Conservation (phyloP, 2,888 invertebrate species). For the Drosophila diplacantha region DNA sequence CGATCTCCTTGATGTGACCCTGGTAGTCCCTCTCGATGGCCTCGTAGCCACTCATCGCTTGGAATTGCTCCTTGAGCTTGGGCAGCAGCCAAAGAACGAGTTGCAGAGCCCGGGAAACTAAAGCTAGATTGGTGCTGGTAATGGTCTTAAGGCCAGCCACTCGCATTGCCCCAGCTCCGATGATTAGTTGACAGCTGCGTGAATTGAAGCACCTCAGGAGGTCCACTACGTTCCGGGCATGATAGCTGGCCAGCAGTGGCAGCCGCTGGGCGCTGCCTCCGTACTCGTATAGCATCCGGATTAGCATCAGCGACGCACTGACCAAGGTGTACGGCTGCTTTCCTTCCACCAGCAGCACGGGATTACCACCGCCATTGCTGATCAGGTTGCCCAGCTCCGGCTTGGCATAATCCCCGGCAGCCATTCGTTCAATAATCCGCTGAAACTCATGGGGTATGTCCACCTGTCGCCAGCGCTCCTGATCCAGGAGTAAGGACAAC, state of each 20-base stretch:
- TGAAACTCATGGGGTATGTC: constrained; percentile 95
- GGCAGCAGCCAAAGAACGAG: constrained; percentile 89
- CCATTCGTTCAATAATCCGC: constrained; percentile 86
- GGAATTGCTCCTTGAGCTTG: constrained; percentile 84
- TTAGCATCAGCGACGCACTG: constrained; percentile 89
- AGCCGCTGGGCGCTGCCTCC: constrained; percentile 89
- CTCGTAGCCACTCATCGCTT: constrained; percentile 81
- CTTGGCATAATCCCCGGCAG: constrained; percentile 76
- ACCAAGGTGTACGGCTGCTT: constrained; percentile 86
- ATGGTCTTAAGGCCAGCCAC: constrained; percentile 96
- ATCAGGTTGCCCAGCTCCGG: constrained; percentile 23
- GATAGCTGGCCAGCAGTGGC: constrained; percentile 87
- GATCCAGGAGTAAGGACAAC: constrained; percentile 89
- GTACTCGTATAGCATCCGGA: constrained; percentile 95
- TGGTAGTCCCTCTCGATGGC: constrained; percentile 87
- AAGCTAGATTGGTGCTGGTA: constrained; percentile 94
- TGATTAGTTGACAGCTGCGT: constrained; percentile 92
- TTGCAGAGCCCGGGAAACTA: constrained; percentile 90
- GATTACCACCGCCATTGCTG: constrained; percentile 68
- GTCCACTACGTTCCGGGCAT: constrained; percentile 92
- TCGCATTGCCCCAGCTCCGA: constrained; percentile 97
- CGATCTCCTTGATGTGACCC: constrained; percentile 94
- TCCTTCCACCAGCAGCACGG: constrained; percentile 82
- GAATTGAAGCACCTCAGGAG: constrained; percentile 92
- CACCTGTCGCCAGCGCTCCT: constrained; percentile 95